Conservation (phyloP, 1,140 invertebrate species). For the Planococcus citri region DNA sequence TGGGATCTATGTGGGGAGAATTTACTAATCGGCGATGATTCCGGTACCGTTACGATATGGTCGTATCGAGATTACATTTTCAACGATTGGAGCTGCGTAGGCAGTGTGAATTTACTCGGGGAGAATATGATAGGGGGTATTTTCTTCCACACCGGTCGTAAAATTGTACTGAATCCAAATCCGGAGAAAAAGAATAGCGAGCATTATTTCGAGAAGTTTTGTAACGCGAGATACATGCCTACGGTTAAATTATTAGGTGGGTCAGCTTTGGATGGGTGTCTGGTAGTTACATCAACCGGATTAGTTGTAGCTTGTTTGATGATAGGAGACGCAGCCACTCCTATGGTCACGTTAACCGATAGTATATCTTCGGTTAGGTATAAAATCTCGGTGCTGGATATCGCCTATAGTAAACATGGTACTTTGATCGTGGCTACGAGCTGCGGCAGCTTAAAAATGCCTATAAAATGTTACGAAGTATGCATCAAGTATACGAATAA, state of each 20-base stretch:
- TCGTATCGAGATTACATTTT: slow-evolving; percentile 61
- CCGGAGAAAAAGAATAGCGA: slow-evolving; percentile 67
- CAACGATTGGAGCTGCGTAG: slow-evolving; percentile 51
- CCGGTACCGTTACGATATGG: slow-evolving; percentile 63
- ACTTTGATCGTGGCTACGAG: slow-evolving; percentile 64
- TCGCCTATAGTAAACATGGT: slow-evolving; percentile 65
- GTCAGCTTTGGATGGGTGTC: slow-evolving; percentile 61
- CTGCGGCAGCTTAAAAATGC: slow-evolving; percentile 42
- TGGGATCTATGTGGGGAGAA: slow-evolving; percentile 73
- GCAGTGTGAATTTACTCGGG: slow-evolving; percentile 41
- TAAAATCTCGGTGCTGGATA: slow-evolving; percentile 58
- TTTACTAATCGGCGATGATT: slow-evolving; percentile 58
- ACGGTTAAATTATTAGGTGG: slow-evolving; percentile 77
- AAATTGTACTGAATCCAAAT: slow-evolving; percentile 46
- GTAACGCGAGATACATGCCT: slow-evolving; percentile 56
- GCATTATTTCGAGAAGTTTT: slow-evolving; percentile 75
- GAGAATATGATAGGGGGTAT: slow-evolving; percentile 66
- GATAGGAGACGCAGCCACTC: slow-evolving; percentile 30
- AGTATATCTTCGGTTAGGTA: slow-evolving; percentile 58
- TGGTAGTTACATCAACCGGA: slow-evolving; percentile 71
- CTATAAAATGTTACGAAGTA: slow-evolving; percentile 32
- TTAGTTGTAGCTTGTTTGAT: slow-evolving; percentile 57
- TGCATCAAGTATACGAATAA: slow-evolving; percentile 44
- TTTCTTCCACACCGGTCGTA: slow-evolving; percentile 77
- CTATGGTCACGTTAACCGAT: slow-evolving; percentile 42